Base-by-base conservation (phyloP, 2,888 invertebrate species). In the Cryptocephalus primarius region DNA sequence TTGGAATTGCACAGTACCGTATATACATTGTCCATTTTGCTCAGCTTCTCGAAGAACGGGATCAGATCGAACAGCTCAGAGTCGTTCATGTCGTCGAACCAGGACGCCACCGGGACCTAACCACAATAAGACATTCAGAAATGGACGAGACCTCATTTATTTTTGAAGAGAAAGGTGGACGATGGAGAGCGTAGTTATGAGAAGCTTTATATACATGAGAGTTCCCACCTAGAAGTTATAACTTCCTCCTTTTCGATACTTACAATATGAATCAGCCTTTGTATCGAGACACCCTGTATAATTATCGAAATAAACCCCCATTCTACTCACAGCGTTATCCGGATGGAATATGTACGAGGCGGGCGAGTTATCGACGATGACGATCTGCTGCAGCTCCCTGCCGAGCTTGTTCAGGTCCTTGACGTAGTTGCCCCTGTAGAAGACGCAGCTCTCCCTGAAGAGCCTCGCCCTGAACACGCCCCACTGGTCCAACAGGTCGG, bases 291-390 rank as follows among this genome's bases (percentile, higher is more conserved):
- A n/a, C n/a, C n/a, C n/a, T n/a, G n/a, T n/a, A n/a, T n/a, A n/a
- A n/a, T n/a, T n/a, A n/a, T n/a, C n/a, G n/a, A n/a, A n/a, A n/a
- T n/a, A n/a, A n/a, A n/a, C n/a, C n/a, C n/a, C n/a, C 22, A 22
- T 22, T 43, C 42, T 52, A 83, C 89, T 85, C 73, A 99, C 96
- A 73, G 97, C 97, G 77, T 99, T 99, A 72, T 97, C 95, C 67
- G 97, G 97, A 82, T 99, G 99, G 86, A 99, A 99, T 78, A 97
- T 94, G 74, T 99, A 99, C 58, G 95, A 95, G 66, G 96, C 96
- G 63, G 99, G 99, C 65, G 97, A 99, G 77, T 99, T 99, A 79
- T 99, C 99, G 59, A 99, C 91, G 66, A 99, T 99, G 65, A 99
- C 86, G 65, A 96, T 93, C 72, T 93, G 89, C 63, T 91, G 86